phyloP scores from a whole-genome alignment of 1,140 invertebrate genomes.

The Archegozetes longisetosus region DNA sequence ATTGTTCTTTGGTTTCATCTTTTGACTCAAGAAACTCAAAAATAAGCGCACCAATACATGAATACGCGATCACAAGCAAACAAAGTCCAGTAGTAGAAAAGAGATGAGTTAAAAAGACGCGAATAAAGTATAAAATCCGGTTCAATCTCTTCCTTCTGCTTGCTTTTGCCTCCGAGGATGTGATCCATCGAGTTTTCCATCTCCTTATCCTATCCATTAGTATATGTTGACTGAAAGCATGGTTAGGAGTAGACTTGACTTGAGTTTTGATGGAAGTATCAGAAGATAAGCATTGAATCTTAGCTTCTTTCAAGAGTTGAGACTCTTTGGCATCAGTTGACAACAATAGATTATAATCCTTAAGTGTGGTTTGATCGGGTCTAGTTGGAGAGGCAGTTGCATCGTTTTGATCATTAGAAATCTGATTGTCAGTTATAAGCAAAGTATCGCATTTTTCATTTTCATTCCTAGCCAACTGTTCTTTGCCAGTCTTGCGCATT shows the following conservation, averaged over 20 bases:
- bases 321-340: not conserved
- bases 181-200: not conserved
- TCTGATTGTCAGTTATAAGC: not conserved
- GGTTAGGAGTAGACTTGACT: too few species aligned
- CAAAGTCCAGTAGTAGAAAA: constrained; percentile 74
- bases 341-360: not conserved
- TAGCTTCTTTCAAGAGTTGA: too few species aligned
- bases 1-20: constrained; percentile 32
- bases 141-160: not conserved
- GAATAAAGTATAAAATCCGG: constrained; percentile 20
- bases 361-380: not conserved
- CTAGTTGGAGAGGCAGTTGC: not conserved
- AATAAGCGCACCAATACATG: constrained; percentile 78
- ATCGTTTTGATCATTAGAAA: not conserved
- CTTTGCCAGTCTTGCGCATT: not conserved
- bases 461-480: not conserved
- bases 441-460: not conserved
- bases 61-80: constrained; percentile 80
- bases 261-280: too few species aligned
- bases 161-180: not conserved
- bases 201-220: not conserved
- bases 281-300: too few species aligned
- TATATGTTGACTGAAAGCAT: too few species aligned
- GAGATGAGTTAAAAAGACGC: constrained; percentile 31
- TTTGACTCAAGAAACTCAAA: constrained; percentile 71